Base-by-base conservation (phyloP, 1,140 invertebrate species). In the Lutraria rhynchaena region DNA sequence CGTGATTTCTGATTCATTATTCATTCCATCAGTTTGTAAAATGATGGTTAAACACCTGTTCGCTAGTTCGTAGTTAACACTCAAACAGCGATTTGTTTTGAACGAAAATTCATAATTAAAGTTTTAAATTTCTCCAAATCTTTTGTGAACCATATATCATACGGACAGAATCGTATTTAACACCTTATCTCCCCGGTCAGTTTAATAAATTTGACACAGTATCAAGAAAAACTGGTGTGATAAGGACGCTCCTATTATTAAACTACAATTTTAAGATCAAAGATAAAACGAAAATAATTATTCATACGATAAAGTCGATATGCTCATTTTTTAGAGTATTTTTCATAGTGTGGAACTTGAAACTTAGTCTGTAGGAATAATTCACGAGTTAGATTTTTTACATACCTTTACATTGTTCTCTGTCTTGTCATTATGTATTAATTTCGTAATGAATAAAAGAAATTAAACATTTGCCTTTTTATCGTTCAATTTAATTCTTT, bases 21-120 rank as follows among this genome's bases (percentile, higher is more conserved):
- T 67, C 24, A 11, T 49, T 67, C 24, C 19, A 67, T 24, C 63
- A 24, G 4, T 67, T 67, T 67, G 63, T 49, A 49, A 3, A 24
- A 19, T 41, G 27, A 13, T 11, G 63, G 27, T 49, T 73, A 73
- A n/a, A 73, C 70, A 73, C 70, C 70, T 73, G 70, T 73, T 73
- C 31, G 53, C 53, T 11, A 41, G 70, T 17, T 24, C 37, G 19
- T 24, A 35, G 55, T 58, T 58, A 73, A 58, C 7, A 73, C 44
- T 73, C 70, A 41, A 31, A 41, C 44, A 58, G n/a, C 55, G 31
- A 73, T 73, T 73, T 73, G 70, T 73, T 73, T 73, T 75, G 44
- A 61, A 75, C 55, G 73, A 75, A 61, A 61, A 61, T 57, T 41
- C 63, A n/a, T 44, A 75, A 75, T 75, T 60, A 75, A 75, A 75